Evolutionary conservation across 2,113 vertebrate genomes (phyloP), one percentile per base, ranked within the genome.

Genomic region (Solea senegalensis): DNA sequence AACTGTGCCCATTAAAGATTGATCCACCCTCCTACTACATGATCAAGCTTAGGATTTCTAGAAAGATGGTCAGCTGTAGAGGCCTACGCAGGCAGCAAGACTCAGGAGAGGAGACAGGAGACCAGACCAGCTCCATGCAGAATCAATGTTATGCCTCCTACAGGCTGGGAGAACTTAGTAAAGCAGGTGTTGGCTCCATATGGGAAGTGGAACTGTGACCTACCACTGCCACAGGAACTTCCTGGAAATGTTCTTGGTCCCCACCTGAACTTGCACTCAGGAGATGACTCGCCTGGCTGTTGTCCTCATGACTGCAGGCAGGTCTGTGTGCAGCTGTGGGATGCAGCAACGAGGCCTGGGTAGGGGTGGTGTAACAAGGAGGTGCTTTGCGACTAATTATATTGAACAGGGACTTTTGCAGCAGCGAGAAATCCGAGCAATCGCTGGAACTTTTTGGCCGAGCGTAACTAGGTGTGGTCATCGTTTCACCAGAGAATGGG

Each of bases 321-420:
- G 82, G 77, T 63, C 52, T 81, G 59, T 41, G 66, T 43, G 70
- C 40, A 39, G 64, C 27, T 6, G 79, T 52, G 7, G 75, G 52
- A 9, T 74, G 70, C 26, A 78, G 56, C 43, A 26, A 21, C 21
- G 74, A 43, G 27, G 73, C 27, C 21, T 89, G 85, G 45, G 62
- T 28, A 49, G 73, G 28, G 11, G 74, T 12, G 39, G 62, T 26
- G 51, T 64, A 60, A 66, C 64, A 74, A 14, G 84, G 73, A 1
- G 64, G 2, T 11, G 76, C 68, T 85, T 90, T 94, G 69, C 88
- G 85, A 56, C 76, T 76, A 62, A 89, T 93, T 72, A 92, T 86
- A 53, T 88, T 82, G 9, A 92, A 86, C 7, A 94, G 85, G 28
- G 89, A 92, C 78, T 91, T 82, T 56, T 67, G 89, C 15, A 94